Conservation (phyloP, 1,140 invertebrate species). For the Caerostris extrusa region DNA sequence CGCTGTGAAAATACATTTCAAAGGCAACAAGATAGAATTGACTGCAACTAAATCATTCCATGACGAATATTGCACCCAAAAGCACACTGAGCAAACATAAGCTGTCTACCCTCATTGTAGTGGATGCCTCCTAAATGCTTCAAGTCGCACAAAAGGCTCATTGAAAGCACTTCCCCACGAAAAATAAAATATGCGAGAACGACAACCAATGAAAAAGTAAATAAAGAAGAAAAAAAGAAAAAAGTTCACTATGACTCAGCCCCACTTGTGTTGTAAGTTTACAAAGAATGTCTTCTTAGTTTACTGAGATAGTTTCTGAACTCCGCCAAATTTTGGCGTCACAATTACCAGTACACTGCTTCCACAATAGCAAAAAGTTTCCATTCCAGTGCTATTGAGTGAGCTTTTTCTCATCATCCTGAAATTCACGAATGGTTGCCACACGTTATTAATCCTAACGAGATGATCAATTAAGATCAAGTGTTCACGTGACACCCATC, state of each 20-base stretch:
- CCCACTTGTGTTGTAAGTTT: slow-evolving; percentile 24
- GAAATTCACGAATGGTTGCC: slow-evolving; percentile 61
- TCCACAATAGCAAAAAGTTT: slow-evolving; percentile 29
- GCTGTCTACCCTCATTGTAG: slow-evolving; percentile 30
- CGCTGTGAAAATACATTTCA: neutral
- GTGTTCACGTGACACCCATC: slow-evolving; percentile 67
- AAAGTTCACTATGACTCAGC: slow-evolving; percentile 37
- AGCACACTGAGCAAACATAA: slow-evolving; percentile 19
- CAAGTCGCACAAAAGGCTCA: slow-evolving; percentile 56
- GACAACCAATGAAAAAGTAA: slow-evolving; percentile 9
- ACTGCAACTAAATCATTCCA: neutral
- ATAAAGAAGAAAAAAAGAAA: slow-evolving; percentile 36
- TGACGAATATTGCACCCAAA: neutral
- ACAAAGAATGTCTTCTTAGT: slow-evolving; percentile 20
- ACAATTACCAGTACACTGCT: slow-evolving; percentile 38
- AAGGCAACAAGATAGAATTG: neutral
- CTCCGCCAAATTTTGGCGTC: slow-evolving; percentile 50
- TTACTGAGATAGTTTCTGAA: slow-evolving; percentile 13
- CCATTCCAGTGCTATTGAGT: neutral
- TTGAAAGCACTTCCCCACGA: slow-evolving; percentile 30
- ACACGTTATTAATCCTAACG: slow-evolving; percentile 70
- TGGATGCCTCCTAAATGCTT: slow-evolving; percentile 39
- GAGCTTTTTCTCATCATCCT: slow-evolving; percentile 50
- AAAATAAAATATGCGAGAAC: slow-evolving; percentile 47
- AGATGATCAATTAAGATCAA: slow-evolving; percentile 74